Conservation (phyloP, 2,888 invertebrate species). For the Tenthredo scrophulariae region DNA sequence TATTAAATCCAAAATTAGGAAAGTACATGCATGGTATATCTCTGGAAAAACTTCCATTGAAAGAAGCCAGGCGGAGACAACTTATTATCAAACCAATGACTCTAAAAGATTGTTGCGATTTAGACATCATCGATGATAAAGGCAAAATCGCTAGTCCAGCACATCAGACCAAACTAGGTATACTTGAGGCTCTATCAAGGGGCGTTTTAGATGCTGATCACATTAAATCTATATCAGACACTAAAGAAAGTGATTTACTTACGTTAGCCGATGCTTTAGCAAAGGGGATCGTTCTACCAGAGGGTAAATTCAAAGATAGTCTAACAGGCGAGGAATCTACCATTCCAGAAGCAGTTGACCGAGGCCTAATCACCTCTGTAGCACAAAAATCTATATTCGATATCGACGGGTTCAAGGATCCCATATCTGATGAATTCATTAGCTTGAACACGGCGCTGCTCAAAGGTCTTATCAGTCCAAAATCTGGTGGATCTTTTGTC, state of each 20-base stretch:
- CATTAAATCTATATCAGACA: slow-evolving; percentile 91
- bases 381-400: slow-evolving; percentile 94
- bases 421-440: slow-evolving; percentile 89
- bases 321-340: slow-evolving; percentile 86
- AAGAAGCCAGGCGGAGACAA: slow-evolving; percentile 90
- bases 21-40: slow-evolving; percentile 88
- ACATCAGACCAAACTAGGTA: slow-evolving; percentile 86
- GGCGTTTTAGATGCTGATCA: slow-evolving; percentile 93
- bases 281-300: slow-evolving; percentile 88
- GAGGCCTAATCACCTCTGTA: slow-evolving; percentile 93
- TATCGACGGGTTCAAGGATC: slow-evolving; percentile 94
- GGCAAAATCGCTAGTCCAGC: slow-evolving; percentile 91
- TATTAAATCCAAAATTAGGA: slow-evolving; percentile 90
- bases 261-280: slow-evolving; percentile 92
- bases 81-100: slow-evolving; percentile 94
- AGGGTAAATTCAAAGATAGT: slow-evolving; percentile 87
- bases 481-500: slow-evolving; percentile 85
- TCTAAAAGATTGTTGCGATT: slow-evolving; percentile 92
- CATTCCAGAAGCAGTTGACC: slow-evolving; percentile 92
- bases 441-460: slow-evolving; percentile 91
- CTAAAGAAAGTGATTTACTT: slow-evolving; percentile 88
- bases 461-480: slow-evolving; percentile 88
- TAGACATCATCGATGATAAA: slow-evolving; percentile 88
- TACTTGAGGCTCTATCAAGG: slow-evolving; percentile 91
- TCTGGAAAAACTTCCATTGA: slow-evolving; percentile 88